These are phyloP conservation scores for Steatocranus sp. DNA, from an alignment of 2,797 vertebrate genomes.

Conservation along the genomic window DNA sequence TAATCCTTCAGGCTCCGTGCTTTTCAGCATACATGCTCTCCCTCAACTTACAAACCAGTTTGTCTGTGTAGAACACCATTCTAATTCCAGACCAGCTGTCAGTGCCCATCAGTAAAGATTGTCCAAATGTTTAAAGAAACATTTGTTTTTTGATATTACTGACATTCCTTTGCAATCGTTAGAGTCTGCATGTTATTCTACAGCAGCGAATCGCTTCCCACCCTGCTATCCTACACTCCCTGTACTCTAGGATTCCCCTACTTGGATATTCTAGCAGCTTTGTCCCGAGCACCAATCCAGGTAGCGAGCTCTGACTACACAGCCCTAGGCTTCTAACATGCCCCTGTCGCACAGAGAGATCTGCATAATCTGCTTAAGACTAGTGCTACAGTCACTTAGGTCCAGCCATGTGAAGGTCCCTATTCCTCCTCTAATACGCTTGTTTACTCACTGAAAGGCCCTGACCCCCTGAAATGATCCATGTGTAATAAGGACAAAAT, in stretches of 20 bases:
- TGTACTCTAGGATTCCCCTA: constrained; percentile 50
- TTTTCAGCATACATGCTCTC: constrained; percentile 28
- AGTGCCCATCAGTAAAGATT: not conserved
- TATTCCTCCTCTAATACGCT: constrained; percentile 58
- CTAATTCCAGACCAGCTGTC: not conserved
- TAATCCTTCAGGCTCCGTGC: constrained; percentile 69
- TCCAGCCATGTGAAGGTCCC: constrained; percentile 48
- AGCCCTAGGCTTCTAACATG: constrained; percentile 55
- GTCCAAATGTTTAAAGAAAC: not conserved
- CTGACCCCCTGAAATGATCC: constrained; percentile 8
- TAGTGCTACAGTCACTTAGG: constrained; percentile 58
- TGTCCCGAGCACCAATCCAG: constrained; percentile 56
- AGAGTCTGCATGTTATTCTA: constrained; percentile 18
- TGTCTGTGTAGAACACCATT: not conserved
- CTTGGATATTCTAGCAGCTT: constrained; percentile 63
- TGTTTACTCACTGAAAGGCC: constrained; percentile 56
- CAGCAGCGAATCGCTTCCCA: constrained; percentile 13
- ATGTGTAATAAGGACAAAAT: constrained; percentile 12
- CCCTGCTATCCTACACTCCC: constrained; percentile 1
- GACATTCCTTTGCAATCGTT: not conserved
- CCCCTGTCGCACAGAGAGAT: constrained; percentile 63
- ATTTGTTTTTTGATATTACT: not conserved
- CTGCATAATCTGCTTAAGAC: constrained; percentile 87
- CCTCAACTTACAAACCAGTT: constrained; percentile 4
- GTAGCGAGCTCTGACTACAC: constrained; percentile 48